Evolutionary conservation across 2,888 invertebrate species (phyloP).

Genomic region (Chironomus tentans): DNA sequence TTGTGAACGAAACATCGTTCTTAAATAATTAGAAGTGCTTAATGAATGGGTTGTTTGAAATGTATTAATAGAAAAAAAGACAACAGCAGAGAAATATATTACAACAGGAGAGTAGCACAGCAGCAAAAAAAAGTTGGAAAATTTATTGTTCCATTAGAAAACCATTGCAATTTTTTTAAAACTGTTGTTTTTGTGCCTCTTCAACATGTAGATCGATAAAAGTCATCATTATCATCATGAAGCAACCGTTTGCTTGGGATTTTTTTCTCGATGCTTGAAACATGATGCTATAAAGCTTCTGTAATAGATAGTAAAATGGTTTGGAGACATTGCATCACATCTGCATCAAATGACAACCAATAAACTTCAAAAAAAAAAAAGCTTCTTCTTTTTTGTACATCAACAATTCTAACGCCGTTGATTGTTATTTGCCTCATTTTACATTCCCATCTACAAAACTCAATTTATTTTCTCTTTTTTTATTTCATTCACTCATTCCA

Average conservation of each 20-base stretch:
- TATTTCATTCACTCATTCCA: neutral
- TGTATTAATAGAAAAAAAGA: neutral
- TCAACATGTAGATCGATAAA: neutral
- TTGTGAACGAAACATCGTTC: neutral
- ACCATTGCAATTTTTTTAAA: neutral
- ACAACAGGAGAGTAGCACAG: neutral
- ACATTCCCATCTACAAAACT: neutral
- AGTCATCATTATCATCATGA: conserved; percentile 5
- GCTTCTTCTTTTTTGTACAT: neutral
- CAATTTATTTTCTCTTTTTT: too few species aligned
- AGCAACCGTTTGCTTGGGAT: neutral
- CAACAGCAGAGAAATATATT: neutral
- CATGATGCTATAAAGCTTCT: neutral
- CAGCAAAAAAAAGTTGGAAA: neutral
- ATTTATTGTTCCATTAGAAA: conserved; percentile 3
- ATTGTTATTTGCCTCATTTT: neutral
- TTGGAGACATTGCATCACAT: neutral
- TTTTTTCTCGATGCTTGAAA: neutral
- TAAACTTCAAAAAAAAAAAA: conserved; percentile 4
- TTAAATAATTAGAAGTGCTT: conserved; percentile 9
- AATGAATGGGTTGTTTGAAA: conserved; percentile 10
- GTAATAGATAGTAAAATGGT: neutral
- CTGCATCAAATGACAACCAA: neutral
- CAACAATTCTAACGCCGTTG: neutral
- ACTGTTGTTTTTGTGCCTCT: neutral